Evolutionary conservation across 2,113 vertebrate genomes (phyloP), one percentile per base, ranked within the genome.

Genomic region (Lethenteron camtschaticum): DNA sequence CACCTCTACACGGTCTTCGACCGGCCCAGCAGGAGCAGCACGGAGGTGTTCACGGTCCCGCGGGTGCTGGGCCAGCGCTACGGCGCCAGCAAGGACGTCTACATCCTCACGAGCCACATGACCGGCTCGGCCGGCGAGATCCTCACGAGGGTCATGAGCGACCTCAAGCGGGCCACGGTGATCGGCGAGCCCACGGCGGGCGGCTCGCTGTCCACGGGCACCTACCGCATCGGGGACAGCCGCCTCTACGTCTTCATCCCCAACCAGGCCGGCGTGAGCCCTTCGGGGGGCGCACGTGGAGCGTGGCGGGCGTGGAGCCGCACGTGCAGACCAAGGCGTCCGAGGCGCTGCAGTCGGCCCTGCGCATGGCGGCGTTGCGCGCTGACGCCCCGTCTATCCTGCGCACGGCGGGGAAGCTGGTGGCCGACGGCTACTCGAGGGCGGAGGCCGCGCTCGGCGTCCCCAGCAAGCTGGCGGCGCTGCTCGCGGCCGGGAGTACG

Each of bases 361-460:
- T 85, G 69, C 79, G 79, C 68, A 90, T 90, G 57, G 79, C 86
- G 58, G 79, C 76, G 58, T 78, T 95, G 41, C 86, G 82, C 2
- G 73, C 76, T 55, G 80, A 83, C 73, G 78, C 94, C 60, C 84
- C 87, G 56, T 78, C 75, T 1, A 79, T 83, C n/a, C 76, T 95
- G 9, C 81, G 86, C 73, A 83, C 77, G 1, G 74, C 85, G 0
- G 83, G 83, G 2, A 77, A 81, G 24, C 79, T 92, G 68, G 81
- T 97, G 10, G 81, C 81, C 1, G 79, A 89, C 63, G 94, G 94
- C 75, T 97, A 96, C 1, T 88, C 91, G 55, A 90, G 87, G 73
- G 78, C 78, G 11, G 79, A 79, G 24, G 71, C 75, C 2, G 90
- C 84, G 1, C 75, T 77, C 12, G 58, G 73, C 58, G 78, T 90